Evolutionary conservation across 2,113 vertebrate species (phyloP).

Genomic region (Cepphus grylle): DNA sequence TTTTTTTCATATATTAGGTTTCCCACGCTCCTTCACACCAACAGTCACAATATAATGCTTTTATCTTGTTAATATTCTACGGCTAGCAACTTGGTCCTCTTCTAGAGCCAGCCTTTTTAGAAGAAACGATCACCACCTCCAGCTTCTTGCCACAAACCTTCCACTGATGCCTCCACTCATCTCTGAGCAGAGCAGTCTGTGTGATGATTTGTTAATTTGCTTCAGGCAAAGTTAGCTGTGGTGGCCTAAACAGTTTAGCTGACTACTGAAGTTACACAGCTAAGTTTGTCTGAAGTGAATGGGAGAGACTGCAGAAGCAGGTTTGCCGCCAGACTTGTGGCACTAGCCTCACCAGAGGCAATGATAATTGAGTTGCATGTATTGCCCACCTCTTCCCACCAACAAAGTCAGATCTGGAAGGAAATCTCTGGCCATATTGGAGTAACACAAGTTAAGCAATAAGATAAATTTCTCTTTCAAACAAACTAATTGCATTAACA

Average conservation of each 20-base stretch:
- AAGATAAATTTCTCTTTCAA: neutral
- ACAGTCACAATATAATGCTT: neutral
- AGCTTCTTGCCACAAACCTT: neutral
- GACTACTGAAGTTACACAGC: neutral
- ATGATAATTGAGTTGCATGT: neutral
- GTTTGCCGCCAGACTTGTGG: neutral
- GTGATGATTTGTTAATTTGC: neutral
- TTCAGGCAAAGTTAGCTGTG: neutral
- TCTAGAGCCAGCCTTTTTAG: neutral
- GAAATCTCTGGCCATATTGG: neutral
- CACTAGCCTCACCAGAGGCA: neutral
- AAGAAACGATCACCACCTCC: neutral
- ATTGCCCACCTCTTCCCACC: neutral
- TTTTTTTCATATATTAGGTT: neutral
- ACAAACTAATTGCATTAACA: conserved; percentile 39
- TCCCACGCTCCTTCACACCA: neutral
- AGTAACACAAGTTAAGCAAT: conserved; percentile 3
- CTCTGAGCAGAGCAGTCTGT: neutral
- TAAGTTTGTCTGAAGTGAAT: neutral
- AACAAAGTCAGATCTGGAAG: neutral
- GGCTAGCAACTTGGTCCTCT: neutral
- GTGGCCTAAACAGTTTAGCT: neutral
- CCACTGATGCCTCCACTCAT: neutral
- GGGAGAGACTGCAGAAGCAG: neutral
- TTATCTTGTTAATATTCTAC: neutral